Percentiles rank a stretch among this genome's conserved stretches.
Evolutionary conservation across 2,797 vertebrate genomes (phyloP).

Genomic region (Siniperca undulata): DNA sequence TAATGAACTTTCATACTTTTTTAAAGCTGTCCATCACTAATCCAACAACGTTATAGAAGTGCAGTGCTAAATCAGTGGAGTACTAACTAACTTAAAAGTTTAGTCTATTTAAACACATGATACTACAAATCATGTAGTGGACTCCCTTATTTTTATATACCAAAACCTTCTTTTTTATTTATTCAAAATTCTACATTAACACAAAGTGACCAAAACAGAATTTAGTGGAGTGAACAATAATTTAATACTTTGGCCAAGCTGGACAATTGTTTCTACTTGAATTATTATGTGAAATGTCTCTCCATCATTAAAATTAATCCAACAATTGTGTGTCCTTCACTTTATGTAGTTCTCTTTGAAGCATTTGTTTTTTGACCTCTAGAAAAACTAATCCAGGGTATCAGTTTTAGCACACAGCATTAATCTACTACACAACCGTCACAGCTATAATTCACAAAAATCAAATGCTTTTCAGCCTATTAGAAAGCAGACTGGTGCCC

Average conservation of each 20-base stretch:
- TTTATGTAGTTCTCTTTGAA: not conserved
- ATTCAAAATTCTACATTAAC: not conserved
- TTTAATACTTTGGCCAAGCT: not conserved
- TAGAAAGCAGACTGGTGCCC: not conserved
- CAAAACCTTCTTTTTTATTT: not conserved
- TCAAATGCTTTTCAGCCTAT: constrained; percentile 3
- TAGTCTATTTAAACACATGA: not conserved
- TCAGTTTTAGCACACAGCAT: constrained; percentile 16
- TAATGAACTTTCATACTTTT: too few species aligned
- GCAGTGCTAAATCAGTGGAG: not conserved
- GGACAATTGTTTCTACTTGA: not conserved
- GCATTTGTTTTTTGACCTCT: constrained; percentile 20
- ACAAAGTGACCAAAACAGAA: not conserved
- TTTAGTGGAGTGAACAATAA: not conserved
- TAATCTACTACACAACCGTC: not conserved
- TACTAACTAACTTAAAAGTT: too few species aligned
- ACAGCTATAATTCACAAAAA: constrained; percentile 18
- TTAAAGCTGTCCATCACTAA: not conserved
- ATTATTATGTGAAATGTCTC: not conserved
- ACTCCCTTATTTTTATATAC: not conserved
- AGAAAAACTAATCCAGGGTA: constrained; percentile 3
- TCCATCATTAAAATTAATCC: not conserved
- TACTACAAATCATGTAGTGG: not conserved
- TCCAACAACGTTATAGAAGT: too few species aligned
- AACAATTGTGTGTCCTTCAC: not conserved